Percentiles rank a stretch among this genome's conserved stretches.
These are phyloP conservation scores for Furcula furcula DNA, from an alignment of 2,888 invertebrate species.

Conservation along the genomic window DNA sequence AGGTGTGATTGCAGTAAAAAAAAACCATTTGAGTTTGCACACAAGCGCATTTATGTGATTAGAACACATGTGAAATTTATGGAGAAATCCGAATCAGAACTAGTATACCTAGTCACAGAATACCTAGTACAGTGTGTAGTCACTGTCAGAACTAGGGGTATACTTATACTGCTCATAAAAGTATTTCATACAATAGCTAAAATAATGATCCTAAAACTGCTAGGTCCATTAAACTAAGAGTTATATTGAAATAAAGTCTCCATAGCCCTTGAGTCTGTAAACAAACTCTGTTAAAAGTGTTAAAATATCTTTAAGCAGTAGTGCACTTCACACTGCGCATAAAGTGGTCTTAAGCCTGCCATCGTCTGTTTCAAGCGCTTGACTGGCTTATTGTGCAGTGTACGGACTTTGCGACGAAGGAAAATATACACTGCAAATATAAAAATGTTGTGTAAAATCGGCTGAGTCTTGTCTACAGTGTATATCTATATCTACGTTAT, in stretches of 20 bases:
- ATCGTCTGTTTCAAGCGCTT: slow-evolving; percentile 45
- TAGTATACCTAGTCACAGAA: too few relatives aligned
- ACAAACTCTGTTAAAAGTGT: slow-evolving; percentile 13
- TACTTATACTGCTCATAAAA: too few relatives aligned
- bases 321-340: slow-evolving; percentile 53
- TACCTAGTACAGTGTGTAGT: too few relatives aligned
- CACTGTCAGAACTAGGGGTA: too few relatives aligned
- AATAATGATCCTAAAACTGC: too few relatives aligned
- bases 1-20: too few relatives aligned
- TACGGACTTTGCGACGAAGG: slow-evolving; percentile 28
- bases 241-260: background rate
- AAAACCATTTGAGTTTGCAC: too few relatives aligned
- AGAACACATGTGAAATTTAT: background rate
- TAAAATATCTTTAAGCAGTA: slow-evolving; percentile 52
- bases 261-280: background rate
- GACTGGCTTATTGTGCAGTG: slow-evolving; percentile 42
- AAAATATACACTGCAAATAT: slow-evolving; percentile 19
- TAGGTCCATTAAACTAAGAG: background rate
- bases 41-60: too few relatives aligned
- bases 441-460: background rate
- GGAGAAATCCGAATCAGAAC: too few relatives aligned
- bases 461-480: too few relatives aligned
- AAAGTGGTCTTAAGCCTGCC: slow-evolving; percentile 53
- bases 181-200: slow-evolving; percentile 9
- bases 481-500: too few relatives aligned